Base-by-base conservation (phyloP, 2,113 vertebrate species). In the Myotis lucifugus region DNA sequence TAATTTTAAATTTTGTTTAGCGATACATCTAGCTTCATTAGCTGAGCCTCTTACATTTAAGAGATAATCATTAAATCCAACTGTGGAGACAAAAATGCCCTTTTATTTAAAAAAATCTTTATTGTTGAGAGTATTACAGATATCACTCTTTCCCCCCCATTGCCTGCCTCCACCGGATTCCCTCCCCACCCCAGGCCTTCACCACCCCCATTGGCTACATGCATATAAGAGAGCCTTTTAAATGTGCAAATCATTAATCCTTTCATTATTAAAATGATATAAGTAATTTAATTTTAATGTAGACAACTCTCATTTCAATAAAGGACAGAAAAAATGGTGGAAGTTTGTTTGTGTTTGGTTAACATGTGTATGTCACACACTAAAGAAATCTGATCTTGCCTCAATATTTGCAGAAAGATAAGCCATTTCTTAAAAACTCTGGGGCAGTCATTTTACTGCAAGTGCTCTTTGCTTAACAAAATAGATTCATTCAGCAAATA, bases 401-500 rank as follows among this genome's bases (percentile, higher is more conserved):
- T 85, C 73, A 82, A 54, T 79, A 89, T 85, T 88, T 91, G 32
- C 10, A 76, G 50, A 78, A 81, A 85, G 42, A 85, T 81, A 69
- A 37, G 7, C 1, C 25, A 54, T 64, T 96, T 70, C 90, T 96
- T 95, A 64, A 61, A 93, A 91, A 76, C 54, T 93, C 83, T 59
- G 32, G 42, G 54, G 32, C 40, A 91, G 50, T 67, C 37, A 66
- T 76, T 95, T 95, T 90, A 85, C 59, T 42, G 25, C 40, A 76
- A 77, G 3, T 82, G 34, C 79, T 95, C 83, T 93, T 94, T 88
- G 32, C 34, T 88, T 91, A 88, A 85, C 50, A 85, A 95, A 88
- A 66, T 70, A 54, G n/a, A 93, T 73, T 85, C 40, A 85, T 54
- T 95, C 50, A 79, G 77, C 84, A 93, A 78, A 92, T 90, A 94